A percentile compares a stretch with the other conserved stretches of the same genome.
phyloP scores from a whole-genome alignment of 2,113 vertebrate species.

The Vimba vimba region DNA sequence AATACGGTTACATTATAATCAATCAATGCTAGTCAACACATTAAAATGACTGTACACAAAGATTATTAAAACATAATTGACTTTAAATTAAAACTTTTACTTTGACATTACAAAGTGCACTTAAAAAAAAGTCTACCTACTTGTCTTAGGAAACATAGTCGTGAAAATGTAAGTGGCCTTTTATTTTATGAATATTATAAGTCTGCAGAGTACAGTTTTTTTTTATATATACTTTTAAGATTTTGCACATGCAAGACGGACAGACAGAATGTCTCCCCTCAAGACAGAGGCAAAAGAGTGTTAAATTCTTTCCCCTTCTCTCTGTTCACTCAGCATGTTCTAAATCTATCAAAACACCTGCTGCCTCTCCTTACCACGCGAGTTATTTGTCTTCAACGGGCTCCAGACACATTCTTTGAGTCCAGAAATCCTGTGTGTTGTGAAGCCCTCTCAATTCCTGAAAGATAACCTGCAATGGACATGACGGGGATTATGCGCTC shows the following conservation, averaged over 20 bases:
- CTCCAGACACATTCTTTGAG: conserved; percentile 24
- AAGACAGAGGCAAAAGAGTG: conserved; percentile 58
- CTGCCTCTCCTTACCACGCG: conserved; percentile 60
- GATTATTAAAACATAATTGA: neutral
- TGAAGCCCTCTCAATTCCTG: conserved; percentile 69
- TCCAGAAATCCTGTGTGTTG: conserved; percentile 65
- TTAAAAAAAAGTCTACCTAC: no score
- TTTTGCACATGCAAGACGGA: no score
- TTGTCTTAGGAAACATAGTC: no score
- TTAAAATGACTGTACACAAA: neutral
- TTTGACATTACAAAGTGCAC: no score
- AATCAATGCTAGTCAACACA: neutral
- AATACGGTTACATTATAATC: neutral
- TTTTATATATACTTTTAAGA: neutral
- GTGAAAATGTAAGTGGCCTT: neutral
- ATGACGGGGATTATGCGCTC: conserved; percentile 21
- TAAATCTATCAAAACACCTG: conserved; percentile 78
- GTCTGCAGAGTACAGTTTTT: neutral
- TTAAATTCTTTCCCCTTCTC: conserved; percentile 63
- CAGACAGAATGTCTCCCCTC: conserved; percentile 24
- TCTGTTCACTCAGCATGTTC: conserved; percentile 66
- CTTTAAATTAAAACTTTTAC: no score
- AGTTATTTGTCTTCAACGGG: conserved; percentile 26
- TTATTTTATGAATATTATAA: neutral
- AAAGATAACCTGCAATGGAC: conserved; percentile 65